phyloP scores from a whole-genome alignment of 2,113 vertebrate genomes.

The Carlito syrichta region DNA sequence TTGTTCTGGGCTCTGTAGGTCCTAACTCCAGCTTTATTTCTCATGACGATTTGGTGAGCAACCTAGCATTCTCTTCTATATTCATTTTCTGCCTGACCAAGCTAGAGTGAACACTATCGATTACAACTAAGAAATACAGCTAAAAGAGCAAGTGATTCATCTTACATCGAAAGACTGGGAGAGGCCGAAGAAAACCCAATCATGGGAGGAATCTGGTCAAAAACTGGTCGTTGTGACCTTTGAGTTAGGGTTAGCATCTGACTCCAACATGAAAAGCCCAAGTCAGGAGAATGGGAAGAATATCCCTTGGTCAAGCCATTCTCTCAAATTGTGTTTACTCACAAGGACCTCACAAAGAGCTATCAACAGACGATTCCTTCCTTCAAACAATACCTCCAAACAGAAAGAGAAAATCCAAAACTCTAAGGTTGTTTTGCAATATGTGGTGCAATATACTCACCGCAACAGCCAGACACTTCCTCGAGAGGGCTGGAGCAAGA shows the following conservation, averaged over 20 bases:
- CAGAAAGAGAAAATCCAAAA: not conserved
- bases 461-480: not conserved
- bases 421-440: fast-evolving
- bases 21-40: not conserved
- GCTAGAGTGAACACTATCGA: not conserved
- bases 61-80: not conserved
- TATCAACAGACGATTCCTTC: not conserved
- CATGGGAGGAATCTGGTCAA: too few relatives aligned
- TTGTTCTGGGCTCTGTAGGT: not conserved
- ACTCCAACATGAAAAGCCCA: not conserved
- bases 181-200: not conserved
- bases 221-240: not conserved
- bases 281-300: not conserved
- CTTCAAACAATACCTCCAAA: fast-evolving
- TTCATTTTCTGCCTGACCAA: not conserved
- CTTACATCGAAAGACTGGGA: not conserved
- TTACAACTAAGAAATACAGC: not conserved
- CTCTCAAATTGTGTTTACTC: fast-evolving
- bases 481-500: not conserved
- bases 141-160: not conserved
- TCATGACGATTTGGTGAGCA: not conserved
- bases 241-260: conserved; percentile 28
- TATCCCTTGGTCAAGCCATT: not conserved
- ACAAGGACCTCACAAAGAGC: not conserved
- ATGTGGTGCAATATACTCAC: fast-evolving